These are phyloP conservation scores for Piliocolobus tephrosceles DNA, from an alignment of 2,113 vertebrate genomes.

Conservation along the genomic window DNA sequence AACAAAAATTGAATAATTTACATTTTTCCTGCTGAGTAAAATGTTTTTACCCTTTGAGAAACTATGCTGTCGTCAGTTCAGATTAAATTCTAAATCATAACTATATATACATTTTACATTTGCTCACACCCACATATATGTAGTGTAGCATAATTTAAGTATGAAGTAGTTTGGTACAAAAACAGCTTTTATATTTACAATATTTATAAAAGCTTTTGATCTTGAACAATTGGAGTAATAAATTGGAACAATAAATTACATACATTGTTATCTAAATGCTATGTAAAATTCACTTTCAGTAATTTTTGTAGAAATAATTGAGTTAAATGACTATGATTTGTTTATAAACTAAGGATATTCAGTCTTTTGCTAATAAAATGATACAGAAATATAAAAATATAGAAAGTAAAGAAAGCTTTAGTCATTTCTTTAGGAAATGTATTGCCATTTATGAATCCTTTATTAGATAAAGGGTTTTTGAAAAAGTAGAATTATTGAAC, in stretches of 20 bases:
- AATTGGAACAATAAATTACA: neutral
- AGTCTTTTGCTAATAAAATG: slow-evolving; percentile 1
- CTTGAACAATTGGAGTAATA: neutral
- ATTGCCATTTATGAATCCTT: neutral
- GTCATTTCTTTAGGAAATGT: neutral
- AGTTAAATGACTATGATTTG: neutral
- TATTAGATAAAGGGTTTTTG: neutral
- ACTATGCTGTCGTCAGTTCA: neutral
- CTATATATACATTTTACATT: neutral
- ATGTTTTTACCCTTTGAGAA: neutral
- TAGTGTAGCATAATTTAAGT: neutral
- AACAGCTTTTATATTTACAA: slow-evolving; percentile 12
- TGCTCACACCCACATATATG: neutral
- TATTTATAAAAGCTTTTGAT: slow-evolving; percentile 48
- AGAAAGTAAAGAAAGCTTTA: neutral
- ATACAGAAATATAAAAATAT: neutral
- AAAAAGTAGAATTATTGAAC: slow-evolving; percentile 2
- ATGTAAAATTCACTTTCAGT: neutral
- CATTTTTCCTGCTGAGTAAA: neutral
- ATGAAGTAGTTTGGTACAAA: neutral
- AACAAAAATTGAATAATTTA: slow-evolving; percentile 11
- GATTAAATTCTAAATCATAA: slow-evolving; percentile 5
- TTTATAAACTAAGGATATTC: neutral
- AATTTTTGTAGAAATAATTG: neutral
- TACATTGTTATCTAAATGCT: neutral